Conservation (phyloP, 2,113 vertebrate species). For the Sorex araneus region DNA sequence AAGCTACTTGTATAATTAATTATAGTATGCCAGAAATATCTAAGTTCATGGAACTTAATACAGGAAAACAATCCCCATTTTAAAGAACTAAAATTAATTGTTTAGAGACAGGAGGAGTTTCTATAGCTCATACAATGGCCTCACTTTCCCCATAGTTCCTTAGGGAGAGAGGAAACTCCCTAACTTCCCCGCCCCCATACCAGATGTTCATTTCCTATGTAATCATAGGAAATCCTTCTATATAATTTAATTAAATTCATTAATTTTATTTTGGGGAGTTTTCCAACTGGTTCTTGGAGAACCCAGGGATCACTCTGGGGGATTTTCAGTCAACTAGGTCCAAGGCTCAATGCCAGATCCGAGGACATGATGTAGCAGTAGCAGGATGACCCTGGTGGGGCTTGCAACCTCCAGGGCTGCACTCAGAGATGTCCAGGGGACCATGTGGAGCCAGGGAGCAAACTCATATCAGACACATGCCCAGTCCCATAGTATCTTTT, state of each 20-base stretch:
- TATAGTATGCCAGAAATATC: not conserved
- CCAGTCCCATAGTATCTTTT: too few relatives aligned
- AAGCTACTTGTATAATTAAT: not conserved
- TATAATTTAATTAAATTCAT: not conserved
- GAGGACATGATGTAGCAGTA: too few relatives aligned
- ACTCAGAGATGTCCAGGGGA: too few relatives aligned
- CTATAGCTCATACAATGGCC: not conserved
- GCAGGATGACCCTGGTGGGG: too few relatives aligned
- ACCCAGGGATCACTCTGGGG: too few relatives aligned
- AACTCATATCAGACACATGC: too few relatives aligned
- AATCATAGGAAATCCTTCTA: not conserved
- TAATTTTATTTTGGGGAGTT: too few relatives aligned
- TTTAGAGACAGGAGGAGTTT: not conserved
- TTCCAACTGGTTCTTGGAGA: too few relatives aligned
- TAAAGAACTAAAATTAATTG: conserved; percentile 36
- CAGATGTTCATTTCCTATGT: not conserved
- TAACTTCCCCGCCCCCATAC: not conserved
- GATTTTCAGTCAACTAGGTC: too few relatives aligned
- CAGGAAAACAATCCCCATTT: not conserved
- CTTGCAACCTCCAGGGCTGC: too few relatives aligned
- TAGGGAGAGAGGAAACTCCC: not conserved
- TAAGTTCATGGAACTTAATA: not conserved
- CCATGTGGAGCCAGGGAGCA: too few relatives aligned
- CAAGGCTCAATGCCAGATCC: too few relatives aligned
- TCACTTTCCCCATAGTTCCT: not conserved